These are phyloP conservation scores for Parazoanthus swiftii DNA, from an alignment of 92 coral and sea anemone genomes.

Conservation along the genomic window DNA sequence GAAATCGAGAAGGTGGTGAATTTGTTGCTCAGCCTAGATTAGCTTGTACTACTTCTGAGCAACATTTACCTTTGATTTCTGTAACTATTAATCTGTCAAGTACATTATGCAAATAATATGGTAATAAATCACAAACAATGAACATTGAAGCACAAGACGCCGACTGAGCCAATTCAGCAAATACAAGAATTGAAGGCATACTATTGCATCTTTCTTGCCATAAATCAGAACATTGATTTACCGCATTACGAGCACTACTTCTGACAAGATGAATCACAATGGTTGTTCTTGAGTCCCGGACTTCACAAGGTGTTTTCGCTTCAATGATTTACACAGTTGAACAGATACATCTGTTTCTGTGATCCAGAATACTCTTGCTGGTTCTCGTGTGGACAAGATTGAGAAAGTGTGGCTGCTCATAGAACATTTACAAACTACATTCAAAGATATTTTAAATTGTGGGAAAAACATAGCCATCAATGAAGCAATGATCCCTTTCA, in stretches of 20 bases:
- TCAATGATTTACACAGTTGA: constrained; percentile 49
- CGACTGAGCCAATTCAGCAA: background rate
- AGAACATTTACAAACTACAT: constrained; percentile 17
- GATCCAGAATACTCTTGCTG: constrained; percentile 18
- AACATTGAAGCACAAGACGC: constrained; percentile 18
- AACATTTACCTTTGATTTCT: too few species aligned
- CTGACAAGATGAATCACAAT: constrained; percentile 44
- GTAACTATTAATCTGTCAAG: too few species aligned
- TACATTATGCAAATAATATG: too few species aligned
- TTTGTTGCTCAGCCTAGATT: too few species aligned
- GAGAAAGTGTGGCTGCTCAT: constrained; percentile 22
- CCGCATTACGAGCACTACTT: constrained; percentile 25
- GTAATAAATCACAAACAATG: too few species aligned
- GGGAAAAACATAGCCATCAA: constrained; percentile 36
- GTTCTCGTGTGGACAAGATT: constrained; percentile 24
- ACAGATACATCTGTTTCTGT: constrained; percentile 49
- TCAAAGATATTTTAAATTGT: constrained; percentile 39
- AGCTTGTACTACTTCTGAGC: too few species aligned
- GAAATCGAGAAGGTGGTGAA: constrained; percentile 14
- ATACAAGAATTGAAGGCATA: constrained; percentile 19
- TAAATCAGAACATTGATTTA: constrained; percentile 13
- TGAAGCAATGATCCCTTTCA: constrained; percentile 46
- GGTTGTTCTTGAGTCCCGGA: constrained; percentile 52
- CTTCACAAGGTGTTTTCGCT: constrained; percentile 46
- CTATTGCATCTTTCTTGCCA: constrained; percentile 11